phyloP scores from a whole-genome alignment of 2,888 invertebrate genomes.

The Lycia hirtaria region DNA sequence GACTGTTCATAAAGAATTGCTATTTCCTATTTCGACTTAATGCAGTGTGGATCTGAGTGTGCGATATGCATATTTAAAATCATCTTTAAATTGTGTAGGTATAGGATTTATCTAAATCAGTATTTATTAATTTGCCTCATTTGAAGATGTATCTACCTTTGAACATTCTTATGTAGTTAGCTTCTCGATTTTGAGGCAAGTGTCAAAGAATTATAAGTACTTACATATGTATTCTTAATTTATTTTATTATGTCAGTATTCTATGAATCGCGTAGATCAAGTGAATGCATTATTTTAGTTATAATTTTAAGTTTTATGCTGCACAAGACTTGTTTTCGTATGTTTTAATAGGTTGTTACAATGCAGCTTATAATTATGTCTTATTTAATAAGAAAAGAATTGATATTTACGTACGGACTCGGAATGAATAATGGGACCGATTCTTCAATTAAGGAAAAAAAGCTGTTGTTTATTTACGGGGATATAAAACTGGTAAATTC shows the following conservation, averaged over 20 bases:
- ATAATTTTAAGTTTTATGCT: slow-evolving; percentile 13
- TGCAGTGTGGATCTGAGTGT: no score
- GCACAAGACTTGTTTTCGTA: slow-evolving; percentile 4
- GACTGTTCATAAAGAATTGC: no score
- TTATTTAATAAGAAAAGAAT: not conserved
- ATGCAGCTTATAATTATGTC: slow-evolving; percentile 7
- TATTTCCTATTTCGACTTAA: no score
- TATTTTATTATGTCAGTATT: slow-evolving; percentile 27
- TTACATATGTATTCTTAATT: slow-evolving; percentile 20
- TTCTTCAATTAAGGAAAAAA: not conserved
- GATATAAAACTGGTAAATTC: not conserved
- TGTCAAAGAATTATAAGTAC: not conserved
- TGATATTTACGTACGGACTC: not conserved
- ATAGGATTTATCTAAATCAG: slow-evolving; percentile 15
- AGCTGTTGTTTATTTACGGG: not conserved
- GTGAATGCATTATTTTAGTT: slow-evolving; percentile 12
- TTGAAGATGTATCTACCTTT: not conserved
- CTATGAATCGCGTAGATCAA: slow-evolving; percentile 20
- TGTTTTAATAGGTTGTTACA: not conserved
- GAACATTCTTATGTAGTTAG: not conserved
- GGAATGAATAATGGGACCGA: not conserved
- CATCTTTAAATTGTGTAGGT: not conserved
- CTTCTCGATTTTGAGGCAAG: slow-evolving; percentile 1
- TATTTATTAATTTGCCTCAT: slow-evolving; percentile 2
- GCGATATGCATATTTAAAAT: no score